Conservation (phyloP, 1,140 invertebrate species). For the Hylaeus anthracinus region DNA sequence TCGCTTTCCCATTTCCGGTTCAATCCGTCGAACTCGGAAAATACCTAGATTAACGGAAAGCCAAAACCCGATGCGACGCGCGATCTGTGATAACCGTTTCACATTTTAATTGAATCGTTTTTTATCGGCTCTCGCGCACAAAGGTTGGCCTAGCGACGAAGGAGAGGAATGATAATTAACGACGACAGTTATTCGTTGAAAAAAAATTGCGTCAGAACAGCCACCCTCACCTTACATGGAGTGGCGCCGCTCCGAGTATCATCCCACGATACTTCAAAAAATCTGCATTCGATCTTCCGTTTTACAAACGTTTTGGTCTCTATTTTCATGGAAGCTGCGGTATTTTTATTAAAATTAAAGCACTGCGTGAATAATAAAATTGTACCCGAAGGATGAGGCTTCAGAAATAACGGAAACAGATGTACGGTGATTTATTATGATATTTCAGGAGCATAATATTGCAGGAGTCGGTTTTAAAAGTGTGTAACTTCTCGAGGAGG, state of each 20-base stretch:
- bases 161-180: neutral
- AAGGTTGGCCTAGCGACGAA: neutral
- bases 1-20: slow-evolving; percentile 12
- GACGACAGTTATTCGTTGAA: neutral
- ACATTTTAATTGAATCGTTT: slow-evolving; percentile 45
- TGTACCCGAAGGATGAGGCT: no score
- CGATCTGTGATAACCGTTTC: slow-evolving; percentile 27
- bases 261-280: neutral
- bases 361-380: no score
- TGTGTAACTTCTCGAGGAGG: no score
- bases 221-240: neutral
- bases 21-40: slow-evolving; percentile 18
- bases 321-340: no score
- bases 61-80: slow-evolving; percentile 26
- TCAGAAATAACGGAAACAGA: no score
- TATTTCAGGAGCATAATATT: no score
- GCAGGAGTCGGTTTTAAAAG: no score
- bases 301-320: no score
- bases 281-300: neutral
- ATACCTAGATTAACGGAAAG: slow-evolving; percentile 45
- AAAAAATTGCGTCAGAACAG: slow-evolving; percentile 1
- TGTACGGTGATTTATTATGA: no score
- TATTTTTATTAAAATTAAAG: no score
- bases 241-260: neutral
- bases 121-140: slow-evolving; percentile 18